Conservation (phyloP, 2,113 vertebrate genomes). For the Nycticorax nycticorax region DNA sequence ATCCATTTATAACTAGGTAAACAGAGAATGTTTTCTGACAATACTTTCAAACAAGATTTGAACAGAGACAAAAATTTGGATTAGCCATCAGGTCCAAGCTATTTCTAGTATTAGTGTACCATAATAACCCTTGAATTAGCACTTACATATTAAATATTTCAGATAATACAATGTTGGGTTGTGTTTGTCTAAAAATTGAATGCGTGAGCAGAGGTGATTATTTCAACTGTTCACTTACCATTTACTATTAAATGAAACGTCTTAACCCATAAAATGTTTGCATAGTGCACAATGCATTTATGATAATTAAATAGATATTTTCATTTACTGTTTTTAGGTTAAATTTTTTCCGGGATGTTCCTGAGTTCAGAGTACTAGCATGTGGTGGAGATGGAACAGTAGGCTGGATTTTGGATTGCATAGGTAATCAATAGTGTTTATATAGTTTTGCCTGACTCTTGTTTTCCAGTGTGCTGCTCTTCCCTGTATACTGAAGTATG, state of each 20-base stretch:
- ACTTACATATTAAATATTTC: neutral
- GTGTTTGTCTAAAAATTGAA: neutral
- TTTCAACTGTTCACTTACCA: neutral
- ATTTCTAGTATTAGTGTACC: neutral
- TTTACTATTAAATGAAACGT: neutral
- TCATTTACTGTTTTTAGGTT: conserved; percentile 78
- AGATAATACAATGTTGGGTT: neutral
- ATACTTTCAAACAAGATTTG: neutral
- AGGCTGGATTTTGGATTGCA: conserved; percentile 96
- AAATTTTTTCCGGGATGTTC: conserved; percentile 93
- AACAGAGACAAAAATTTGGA: neutral
- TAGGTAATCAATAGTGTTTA: conserved; percentile 78
- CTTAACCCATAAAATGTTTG: neutral
- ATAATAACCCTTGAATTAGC: neutral
- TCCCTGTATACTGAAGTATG: neutral
- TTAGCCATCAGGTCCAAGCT: neutral
- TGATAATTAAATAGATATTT: neutral
- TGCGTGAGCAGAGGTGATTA: neutral
- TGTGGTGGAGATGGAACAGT: conserved; percentile 96
- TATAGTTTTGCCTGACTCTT: neutral
- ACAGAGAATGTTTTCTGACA: neutral
- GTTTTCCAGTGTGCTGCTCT: neutral
- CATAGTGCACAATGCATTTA: neutral
- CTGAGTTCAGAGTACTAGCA: conserved; percentile 89
- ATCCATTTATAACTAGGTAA: neutral